phyloP scores from a whole-genome alignment of 2,113 vertebrate genomes.

The Chaetodon auriga region DNA sequence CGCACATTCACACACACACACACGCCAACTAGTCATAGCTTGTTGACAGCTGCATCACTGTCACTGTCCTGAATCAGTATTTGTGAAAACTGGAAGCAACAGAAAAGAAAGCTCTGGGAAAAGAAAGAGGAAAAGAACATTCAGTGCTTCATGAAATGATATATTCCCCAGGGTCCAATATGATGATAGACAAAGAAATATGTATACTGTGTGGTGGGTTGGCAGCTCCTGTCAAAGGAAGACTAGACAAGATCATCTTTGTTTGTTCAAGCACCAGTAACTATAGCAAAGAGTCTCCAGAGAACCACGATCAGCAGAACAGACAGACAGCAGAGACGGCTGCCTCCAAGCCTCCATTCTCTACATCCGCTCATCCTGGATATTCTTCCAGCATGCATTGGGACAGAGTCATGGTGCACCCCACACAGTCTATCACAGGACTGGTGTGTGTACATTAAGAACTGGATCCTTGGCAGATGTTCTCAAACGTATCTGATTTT shows the following conservation, averaged over 20 bases:
- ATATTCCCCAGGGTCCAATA: neutral
- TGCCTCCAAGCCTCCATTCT: neutral
- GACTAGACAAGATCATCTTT: conserved; percentile 16
- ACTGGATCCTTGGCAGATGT: neutral
- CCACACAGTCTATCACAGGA: too few species aligned
- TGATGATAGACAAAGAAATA: neutral
- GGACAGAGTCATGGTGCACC: neutral
- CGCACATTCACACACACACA: conserved; percentile 1
- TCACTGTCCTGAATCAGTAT: conserved; percentile 11
- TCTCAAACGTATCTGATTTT: too few species aligned
- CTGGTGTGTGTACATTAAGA: neutral
- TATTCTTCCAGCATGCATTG: neutral
- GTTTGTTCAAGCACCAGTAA: conserved; percentile 27
- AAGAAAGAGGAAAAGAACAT: neutral
- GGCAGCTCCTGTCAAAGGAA: conserved; percentile 16
- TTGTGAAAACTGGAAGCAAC: neutral
- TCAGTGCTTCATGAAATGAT: neutral
- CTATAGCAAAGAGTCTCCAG: neutral
- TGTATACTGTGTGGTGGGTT: neutral
- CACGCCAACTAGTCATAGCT: neutral
- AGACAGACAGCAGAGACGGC: conserved; percentile 6
- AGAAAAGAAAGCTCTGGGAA: neutral
- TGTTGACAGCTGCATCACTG: conserved; percentile 28
- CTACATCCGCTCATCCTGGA: neutral
- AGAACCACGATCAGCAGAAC: conserved; percentile 8